Evolutionary conservation across 1,140 invertebrate genomes (phyloP).

Genomic region (Formica selysi): DNA sequence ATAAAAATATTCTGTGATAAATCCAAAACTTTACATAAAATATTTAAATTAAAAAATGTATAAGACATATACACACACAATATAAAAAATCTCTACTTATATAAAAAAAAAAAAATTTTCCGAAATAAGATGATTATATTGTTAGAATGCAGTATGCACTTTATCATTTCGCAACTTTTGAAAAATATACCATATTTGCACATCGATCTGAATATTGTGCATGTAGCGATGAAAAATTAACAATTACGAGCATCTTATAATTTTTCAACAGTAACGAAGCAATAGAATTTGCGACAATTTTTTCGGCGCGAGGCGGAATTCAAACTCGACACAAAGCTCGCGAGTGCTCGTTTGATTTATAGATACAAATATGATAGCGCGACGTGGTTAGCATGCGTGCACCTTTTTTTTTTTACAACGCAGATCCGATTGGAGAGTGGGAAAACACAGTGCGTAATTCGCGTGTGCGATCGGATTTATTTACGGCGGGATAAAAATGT

Average conservation of each 20-base stretch:
- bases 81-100: not conserved
- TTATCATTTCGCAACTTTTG: not conserved
- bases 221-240: not conserved
- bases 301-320: not conserved
- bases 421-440: constrained; percentile 53
- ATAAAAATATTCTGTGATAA: not conserved
- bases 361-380: constrained; percentile 54
- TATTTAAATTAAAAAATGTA: constrained; percentile 6
- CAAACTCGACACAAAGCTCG: constrained; percentile 26
- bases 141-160: not conserved
- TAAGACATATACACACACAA: not conserved
- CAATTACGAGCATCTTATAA: constrained; percentile 5
- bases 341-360: constrained; percentile 50
- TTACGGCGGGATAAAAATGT: constrained; percentile 31
- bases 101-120: not conserved
- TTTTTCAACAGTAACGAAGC: constrained; percentile 11
- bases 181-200: not conserved
- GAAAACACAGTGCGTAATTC: constrained; percentile 56
- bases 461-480: constrained; percentile 57
- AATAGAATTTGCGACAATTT: constrained; percentile 30
- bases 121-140: not conserved
- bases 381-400: constrained; percentile 19
- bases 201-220: not conserved
- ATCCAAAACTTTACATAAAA: not conserved
- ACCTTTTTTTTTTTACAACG: constrained; percentile 27